phyloP scores from a whole-genome alignment of 1,140 invertebrate genomes.

The Drosophila aff. region DNA sequence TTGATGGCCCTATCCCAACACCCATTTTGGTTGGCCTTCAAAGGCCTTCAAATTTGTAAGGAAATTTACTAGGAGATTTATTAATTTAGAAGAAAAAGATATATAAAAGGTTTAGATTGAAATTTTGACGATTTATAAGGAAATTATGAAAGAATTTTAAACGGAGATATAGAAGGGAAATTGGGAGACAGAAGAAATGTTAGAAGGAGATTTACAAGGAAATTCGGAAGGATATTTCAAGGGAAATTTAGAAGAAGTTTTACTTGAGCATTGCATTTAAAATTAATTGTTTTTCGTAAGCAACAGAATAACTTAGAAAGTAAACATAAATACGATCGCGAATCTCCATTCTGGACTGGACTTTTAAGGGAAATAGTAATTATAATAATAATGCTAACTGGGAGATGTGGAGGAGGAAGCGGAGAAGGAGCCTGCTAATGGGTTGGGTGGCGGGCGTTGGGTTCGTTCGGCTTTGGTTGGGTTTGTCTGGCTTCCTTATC shows the following conservation, averaged over 20 bases:
- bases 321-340: slow-evolving; percentile 1
- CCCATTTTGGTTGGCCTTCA: background rate
- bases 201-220: background rate
- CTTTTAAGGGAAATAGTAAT: slow-evolving; percentile 1
- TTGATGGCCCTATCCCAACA: slow-evolving; percentile 15
- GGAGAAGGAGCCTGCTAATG: slow-evolving; percentile 9
- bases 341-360: no score
- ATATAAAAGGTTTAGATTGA: background rate
- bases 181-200: background rate
- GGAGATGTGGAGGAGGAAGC: background rate
- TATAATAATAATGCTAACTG: background rate
- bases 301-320: no score
- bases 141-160: background rate
- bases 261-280: slow-evolving; percentile 5
- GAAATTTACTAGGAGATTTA: background rate
- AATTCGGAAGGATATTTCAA: background rate
- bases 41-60: no score
- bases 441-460: slow-evolving; percentile 11
- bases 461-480: slow-evolving; percentile 13
- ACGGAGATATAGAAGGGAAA: background rate
- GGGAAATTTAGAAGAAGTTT: background rate
- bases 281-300: slow-evolving; percentile 9
- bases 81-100: background rate
- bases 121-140: background rate
- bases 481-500: slow-evolving; percentile 45